Evolutionary conservation across 92 coral and sea anemone species (phyloP).

Genomic region (Epizoanthus fatuus): DNA sequence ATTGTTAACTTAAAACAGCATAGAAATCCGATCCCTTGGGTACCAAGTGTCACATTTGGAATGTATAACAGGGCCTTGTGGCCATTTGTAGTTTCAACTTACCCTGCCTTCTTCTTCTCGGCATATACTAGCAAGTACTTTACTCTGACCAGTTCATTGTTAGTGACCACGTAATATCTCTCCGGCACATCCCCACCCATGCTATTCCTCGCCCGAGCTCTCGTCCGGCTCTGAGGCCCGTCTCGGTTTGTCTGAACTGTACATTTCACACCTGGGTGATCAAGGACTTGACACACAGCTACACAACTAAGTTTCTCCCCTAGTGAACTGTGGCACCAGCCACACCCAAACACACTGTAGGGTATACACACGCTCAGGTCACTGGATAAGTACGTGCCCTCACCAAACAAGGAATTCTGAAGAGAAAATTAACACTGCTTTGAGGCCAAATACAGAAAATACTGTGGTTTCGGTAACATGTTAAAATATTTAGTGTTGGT

Average conservation of each 20-base stretch:
- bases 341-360: slow-evolving; percentile 90
- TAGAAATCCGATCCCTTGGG: too few species aligned
- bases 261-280: slow-evolving; percentile 98
- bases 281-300: slow-evolving; percentile 95
- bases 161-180: slow-evolving; percentile 97
- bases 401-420: slow-evolving; percentile 97
- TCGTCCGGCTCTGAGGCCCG: slow-evolving; percentile 61
- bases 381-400: slow-evolving; percentile 98
- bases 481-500: too few species aligned
- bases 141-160: slow-evolving; percentile 92
- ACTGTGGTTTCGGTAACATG: too few species aligned
- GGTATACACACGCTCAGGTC: slow-evolving; percentile 93
- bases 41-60: too few species aligned
- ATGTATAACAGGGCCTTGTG: not conserved
- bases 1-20: too few species aligned
- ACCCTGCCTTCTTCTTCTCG: slow-evolving; percentile 45
- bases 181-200: slow-evolving; percentile 99
- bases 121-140: slow-evolving; percentile 94
- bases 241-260: slow-evolving; percentile 66
- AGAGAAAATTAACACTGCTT: not conserved
- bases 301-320: slow-evolving; percentile 91
- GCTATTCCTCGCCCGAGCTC: slow-evolving; percentile 95
- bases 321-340: slow-evolving; percentile 83
- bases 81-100: slow-evolving; percentile 3
- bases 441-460: too few species aligned